Evolutionary conservation across 2,797 vertebrate species (phyloP).

Genomic region (Clarias laeviceps): DNA sequence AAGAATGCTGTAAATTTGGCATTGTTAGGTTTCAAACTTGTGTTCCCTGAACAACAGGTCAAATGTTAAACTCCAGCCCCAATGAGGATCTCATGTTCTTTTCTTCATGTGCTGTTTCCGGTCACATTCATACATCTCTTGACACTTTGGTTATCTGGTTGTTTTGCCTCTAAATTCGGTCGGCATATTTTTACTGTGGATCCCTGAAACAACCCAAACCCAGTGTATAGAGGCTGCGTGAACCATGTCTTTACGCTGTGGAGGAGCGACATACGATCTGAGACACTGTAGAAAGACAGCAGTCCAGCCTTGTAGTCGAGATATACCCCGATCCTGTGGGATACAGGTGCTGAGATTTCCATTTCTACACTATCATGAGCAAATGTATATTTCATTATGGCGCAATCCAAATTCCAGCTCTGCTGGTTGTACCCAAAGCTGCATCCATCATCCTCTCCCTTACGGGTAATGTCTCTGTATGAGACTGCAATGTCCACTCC

Average conservation of each 20-base stretch:
- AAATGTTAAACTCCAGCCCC: not conserved
- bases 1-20: not conserved
- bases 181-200: conserved; percentile 28
- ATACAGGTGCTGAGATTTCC: conserved; percentile 34
- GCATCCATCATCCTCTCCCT: conserved; percentile 47
- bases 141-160: not conserved
- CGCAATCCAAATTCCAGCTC: conserved; percentile 63
- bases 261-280: conserved; percentile 45
- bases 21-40: not conserved
- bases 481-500: conserved; percentile 54
- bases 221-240: conserved; percentile 60
- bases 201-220: conserved; percentile 57
- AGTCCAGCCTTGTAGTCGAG: conserved; percentile 57
- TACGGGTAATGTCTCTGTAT: conserved; percentile 53
- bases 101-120: not conserved
- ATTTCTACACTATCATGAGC: conserved; percentile 54
- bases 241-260: conserved; percentile 62
- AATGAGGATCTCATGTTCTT: not conserved
- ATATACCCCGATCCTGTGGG: conserved; percentile 57
- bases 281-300: conserved; percentile 63
- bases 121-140: not conserved
- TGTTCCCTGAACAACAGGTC: not conserved
- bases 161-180: not conserved
- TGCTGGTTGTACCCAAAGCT: conserved; percentile 60
- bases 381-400: conserved; percentile 30